These are phyloP conservation scores for Menidia beryllina DNA, from an alignment of 2,113 vertebrate species.

Conservation along the genomic window DNA sequence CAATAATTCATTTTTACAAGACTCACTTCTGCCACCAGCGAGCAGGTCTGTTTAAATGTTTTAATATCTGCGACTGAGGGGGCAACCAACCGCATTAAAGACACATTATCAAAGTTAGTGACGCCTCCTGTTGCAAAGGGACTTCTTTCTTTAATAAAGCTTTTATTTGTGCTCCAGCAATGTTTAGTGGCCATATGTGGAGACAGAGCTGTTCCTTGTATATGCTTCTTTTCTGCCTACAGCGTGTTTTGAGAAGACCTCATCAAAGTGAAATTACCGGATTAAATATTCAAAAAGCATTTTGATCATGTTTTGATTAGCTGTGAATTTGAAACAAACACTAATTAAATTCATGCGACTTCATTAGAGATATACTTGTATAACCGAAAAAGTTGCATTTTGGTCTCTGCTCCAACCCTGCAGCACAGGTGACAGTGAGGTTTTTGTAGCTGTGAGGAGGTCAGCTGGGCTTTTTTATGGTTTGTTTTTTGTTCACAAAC, in stretches of 20 bases:
- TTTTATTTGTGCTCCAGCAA: too few relatives aligned
- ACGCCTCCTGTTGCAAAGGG: slow-evolving; percentile 41
- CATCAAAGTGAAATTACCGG: not conserved
- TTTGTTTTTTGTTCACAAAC: too few relatives aligned
- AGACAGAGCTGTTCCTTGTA: not conserved
- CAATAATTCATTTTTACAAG: slow-evolving; percentile 76
- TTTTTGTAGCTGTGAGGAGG: too few relatives aligned
- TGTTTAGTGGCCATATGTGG: slow-evolving; percentile 40
- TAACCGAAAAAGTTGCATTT: too few relatives aligned
- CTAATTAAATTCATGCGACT: too few relatives aligned
- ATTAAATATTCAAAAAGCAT: not conserved
- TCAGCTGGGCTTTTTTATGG: too few relatives aligned
- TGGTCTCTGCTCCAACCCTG: not conserved
- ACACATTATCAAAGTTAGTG: slow-evolving; percentile 55
- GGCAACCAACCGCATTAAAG: slow-evolving; percentile 54
- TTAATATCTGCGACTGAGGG: slow-evolving; percentile 47
- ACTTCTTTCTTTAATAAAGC: slow-evolving; percentile 16
- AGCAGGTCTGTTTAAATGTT: slow-evolving; percentile 67
- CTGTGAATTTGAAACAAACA: not conserved
- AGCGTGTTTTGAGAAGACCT: not conserved
- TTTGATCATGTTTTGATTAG: too few relatives aligned
- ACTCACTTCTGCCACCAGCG: slow-evolving; percentile 59
- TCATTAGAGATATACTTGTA: too few relatives aligned
- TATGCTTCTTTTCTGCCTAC: not conserved
- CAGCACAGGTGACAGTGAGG: not conserved